Conservation (phyloP, 2,797 vertebrate species). For the Cynodonichthys magdalenae region DNA sequence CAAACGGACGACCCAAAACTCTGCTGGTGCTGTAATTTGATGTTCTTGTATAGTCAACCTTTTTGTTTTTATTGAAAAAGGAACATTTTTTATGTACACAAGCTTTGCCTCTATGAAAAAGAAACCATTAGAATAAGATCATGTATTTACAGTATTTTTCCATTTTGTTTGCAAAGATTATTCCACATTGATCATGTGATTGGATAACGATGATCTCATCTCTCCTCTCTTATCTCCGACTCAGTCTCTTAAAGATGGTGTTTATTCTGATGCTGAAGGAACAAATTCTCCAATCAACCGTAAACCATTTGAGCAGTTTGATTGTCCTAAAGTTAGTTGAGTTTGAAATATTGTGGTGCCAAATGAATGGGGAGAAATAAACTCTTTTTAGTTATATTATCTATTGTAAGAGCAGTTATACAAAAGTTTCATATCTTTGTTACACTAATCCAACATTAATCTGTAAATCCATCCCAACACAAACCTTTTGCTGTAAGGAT, state of each 20-base stretch:
- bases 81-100: constrained; percentile 45
- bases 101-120: constrained; percentile 40
- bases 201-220: constrained; percentile 29
- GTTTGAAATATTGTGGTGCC: too few species aligned
- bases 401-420: background rate
- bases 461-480: too few species aligned
- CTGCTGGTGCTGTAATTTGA: constrained; percentile 53
- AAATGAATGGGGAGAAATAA: background rate
- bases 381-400: background rate
- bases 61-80: constrained; percentile 18
- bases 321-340: background rate
- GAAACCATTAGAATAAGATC: constrained; percentile 29
- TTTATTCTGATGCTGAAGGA: too few species aligned
- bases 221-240: background rate
- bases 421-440: background rate
- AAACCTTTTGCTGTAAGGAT: background rate
- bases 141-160: constrained; percentile 47
- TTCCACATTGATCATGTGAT: constrained; percentile 21
- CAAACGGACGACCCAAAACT: constrained; percentile 19
- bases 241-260: background rate
- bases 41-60: constrained; percentile 50
- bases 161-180: constrained; percentile 25
- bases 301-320: too few species aligned
- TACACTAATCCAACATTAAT: background rate
- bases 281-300: too few species aligned